phyloP scores from a whole-genome alignment of 2,113 vertebrate species.

The Rhinogobius similis region DNA sequence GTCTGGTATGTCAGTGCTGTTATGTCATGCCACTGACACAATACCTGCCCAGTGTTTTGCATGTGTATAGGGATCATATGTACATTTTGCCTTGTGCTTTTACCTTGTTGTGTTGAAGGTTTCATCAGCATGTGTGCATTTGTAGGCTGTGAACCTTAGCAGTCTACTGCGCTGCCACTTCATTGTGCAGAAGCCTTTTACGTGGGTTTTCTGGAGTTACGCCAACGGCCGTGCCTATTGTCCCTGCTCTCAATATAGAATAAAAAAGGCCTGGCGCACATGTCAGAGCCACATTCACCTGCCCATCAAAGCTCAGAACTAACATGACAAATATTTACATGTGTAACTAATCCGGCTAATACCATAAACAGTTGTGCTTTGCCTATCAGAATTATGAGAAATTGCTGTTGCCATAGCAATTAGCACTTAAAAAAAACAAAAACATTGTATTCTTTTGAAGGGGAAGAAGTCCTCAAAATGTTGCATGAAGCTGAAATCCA shows the following conservation, averaged over 20 bases:
- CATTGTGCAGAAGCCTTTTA: conserved; percentile 60
- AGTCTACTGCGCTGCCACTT: conserved; percentile 34
- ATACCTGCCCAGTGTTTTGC: conserved; percentile 43
- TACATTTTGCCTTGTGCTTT: conserved; percentile 24
- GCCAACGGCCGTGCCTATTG: conserved; percentile 70
- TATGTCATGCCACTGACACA: conserved; percentile 52
- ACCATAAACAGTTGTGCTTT: conserved; percentile 32
- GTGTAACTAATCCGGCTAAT: conserved; percentile 43
- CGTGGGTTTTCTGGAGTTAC: conserved; percentile 56
- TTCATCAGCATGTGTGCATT: conserved; percentile 17
- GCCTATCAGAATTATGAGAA: background rate
- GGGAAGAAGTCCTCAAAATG: no score
- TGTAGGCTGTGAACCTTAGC: conserved; percentile 30
- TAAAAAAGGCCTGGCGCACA: conserved; percentile 30
- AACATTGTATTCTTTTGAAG: no score
- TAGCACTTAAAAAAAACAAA: no score
- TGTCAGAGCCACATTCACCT: conserved; percentile 38
- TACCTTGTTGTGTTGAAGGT: conserved; percentile 12
- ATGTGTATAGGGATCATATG: conserved; percentile 51
- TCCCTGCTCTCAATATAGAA: conserved; percentile 47
- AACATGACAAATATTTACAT: conserved; percentile 55
- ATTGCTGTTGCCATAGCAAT: no score
- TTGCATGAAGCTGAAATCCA: no score
- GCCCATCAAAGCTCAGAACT: conserved; percentile 50
- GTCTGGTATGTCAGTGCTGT: conserved; percentile 46